These are phyloP conservation scores for Aythya baeri DNA, from an alignment of 2,113 vertebrate species.

Conservation along the genomic window DNA sequence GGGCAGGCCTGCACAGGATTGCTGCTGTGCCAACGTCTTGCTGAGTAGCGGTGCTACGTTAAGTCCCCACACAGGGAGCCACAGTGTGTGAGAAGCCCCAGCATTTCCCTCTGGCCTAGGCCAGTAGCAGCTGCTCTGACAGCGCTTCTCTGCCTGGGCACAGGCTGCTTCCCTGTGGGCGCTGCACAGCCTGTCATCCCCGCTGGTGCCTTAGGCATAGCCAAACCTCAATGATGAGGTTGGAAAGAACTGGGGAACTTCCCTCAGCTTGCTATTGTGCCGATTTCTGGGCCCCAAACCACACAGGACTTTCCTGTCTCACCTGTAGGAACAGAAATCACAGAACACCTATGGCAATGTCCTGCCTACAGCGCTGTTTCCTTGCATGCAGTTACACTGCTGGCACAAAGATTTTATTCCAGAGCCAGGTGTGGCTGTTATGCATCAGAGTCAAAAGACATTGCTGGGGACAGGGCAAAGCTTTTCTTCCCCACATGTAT, in stretches of 20 bases:
- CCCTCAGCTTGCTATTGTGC: background rate
- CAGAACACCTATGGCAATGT: background rate
- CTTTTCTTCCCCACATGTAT: background rate
- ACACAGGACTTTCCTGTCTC: rapidly evolving
- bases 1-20: too few relatives aligned
- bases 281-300: background rate
- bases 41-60: too few relatives aligned
- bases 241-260: background rate
- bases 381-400: background rate
- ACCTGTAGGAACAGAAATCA: rapidly evolving
- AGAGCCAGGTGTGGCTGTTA: background rate
- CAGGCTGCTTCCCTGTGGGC: too few relatives aligned
- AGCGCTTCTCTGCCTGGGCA: too few relatives aligned
- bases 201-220: background rate
- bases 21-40: too few relatives aligned
- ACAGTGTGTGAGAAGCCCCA: too few relatives aligned
- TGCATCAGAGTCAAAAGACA: background rate
- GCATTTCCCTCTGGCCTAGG: rapidly evolving
- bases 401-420: background rate
- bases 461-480: background rate
- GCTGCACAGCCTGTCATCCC: too few relatives aligned
- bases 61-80: too few relatives aligned
- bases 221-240: background rate
- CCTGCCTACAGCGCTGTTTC: background rate
- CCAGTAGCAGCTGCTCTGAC: background rate